Base-by-base conservation (phyloP, 2,888 invertebrate species). In the Lycocerus yunnanus region DNA sequence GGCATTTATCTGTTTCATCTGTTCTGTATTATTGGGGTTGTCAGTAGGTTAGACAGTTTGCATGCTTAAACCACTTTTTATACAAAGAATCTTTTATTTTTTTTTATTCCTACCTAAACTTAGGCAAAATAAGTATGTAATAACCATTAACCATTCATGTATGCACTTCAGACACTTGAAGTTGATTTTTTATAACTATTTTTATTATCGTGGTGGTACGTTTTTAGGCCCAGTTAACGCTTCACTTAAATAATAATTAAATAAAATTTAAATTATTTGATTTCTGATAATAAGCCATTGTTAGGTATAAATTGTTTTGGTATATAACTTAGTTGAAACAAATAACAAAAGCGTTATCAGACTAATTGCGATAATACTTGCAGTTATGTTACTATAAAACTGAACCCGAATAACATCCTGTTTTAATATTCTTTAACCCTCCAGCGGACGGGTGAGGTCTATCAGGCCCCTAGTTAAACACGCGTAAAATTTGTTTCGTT, bases 181-280 rank as follows among this genome's bases (percentile, higher is more conserved):
- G 43, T 27, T 13, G 27, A 27, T 27, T 27, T 27, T 27, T 27
- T 27, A n/a, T 27, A 13, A 27, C 10, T 8, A 24, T 11, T 24
- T 10, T 11, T 11, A 24, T 24, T 24, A 11, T 24, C 11, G 24
- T 24, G 24, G 10, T n/a, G 27, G 27, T 27, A 13, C 24, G 65
- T 71, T 21, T n/a, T n/a, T 58, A 71, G 59, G 66, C 71, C 65
- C 43, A 58, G 18, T 66, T 58, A 58, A 58, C 21, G 13, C 65
- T 27, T 10, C 20, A 8, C 15, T 58, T 59, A 59, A 58, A 66
- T 43, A 21, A 21, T 21, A 21, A n/a, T 15, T 24, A 14, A 58
- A 66, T 71, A 59, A 59, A 20, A 16, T 43, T n/a, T 71, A 71
- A 71, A 71, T 58, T 71, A 15, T 16, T 71, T 58, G 58, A 70